Evolutionary conservation across 2,113 vertebrate genomes (phyloP), one percentile per base, ranked within the genome.

Genomic region (Turdus rufiventris): DNA sequence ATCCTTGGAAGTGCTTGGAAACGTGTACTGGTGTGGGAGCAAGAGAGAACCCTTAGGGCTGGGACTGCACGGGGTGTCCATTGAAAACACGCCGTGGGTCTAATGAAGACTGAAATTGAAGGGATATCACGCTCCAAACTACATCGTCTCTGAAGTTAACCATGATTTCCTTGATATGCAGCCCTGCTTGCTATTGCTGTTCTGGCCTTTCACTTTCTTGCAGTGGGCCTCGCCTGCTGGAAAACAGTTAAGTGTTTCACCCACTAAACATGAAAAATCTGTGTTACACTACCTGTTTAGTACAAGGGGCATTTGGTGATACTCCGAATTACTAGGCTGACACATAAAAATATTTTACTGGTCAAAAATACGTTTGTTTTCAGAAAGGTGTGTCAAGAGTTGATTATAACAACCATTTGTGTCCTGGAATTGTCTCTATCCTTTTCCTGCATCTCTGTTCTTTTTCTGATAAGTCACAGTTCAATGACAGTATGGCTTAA

Each of bases 131-230:
- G 4, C 31, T 33, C 48, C 33, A 9, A 31, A 18, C 7, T 5
- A 6, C 0, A 5, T 11, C 6, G 15, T 4, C 31, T 13, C 40
- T 4, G 8, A 17, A 28, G 34, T 29, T 8, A 2, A 7, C 24
- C 7, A 0, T 8, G 9, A 3, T 16, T 76, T 42, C 53, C 51
- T 60, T 13, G 5, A 4, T 2, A 1, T 6, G 10, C 54, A 12
- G 58, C 7, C 50, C 45, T 28, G 40, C 58, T 13, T 12, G 3
- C 5, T 1, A 0, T 14, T 7, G 63, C 29, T 12, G 23, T 19
- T 21, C 34, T 1, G 3, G 3, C 31, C 3, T 1, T 9, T 40
- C 0, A 0, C 33, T 21, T 23, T 16, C 34, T 48, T 12, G n/a
- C 25, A 4, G 18, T 1, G 16, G 25, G 40, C 25, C 66, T 43